These are phyloP conservation scores for Rhinoderma darwinii DNA, from an alignment of 2,113 vertebrate species.

Conservation along the genomic window DNA sequence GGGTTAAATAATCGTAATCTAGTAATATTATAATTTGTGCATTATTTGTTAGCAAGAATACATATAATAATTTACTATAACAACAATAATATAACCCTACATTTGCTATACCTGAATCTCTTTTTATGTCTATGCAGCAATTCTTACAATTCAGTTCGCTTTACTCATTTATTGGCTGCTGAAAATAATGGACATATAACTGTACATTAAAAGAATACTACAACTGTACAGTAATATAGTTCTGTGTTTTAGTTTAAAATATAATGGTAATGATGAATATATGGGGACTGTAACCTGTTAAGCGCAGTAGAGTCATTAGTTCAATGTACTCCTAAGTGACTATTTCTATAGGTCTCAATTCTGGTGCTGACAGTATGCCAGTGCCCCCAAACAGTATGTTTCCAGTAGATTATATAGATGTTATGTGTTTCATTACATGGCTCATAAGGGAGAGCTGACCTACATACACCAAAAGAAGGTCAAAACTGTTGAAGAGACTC, in stretches of 20 bases:
- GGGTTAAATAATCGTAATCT: background rate
- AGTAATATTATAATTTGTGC: background rate
- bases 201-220: background rate
- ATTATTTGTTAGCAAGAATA: too few species aligned
- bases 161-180: background rate
- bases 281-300: conserved; percentile 15
- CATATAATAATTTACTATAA: too few species aligned
- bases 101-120: background rate
- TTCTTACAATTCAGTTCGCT: background rate
- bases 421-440: conserved; percentile 56
- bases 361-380: conserved; percentile 30
- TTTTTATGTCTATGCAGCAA: background rate
- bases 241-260: background rate
- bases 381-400: conserved; percentile 44
- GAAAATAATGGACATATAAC: background rate
- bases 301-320: conserved; percentile 46
- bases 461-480: conserved; percentile 56
- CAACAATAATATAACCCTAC: too few species aligned
- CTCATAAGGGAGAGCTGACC: conserved; percentile 54
- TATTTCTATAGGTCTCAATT: conserved; percentile 29
- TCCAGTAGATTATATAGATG: conserved; percentile 50
- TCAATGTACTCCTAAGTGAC: conserved; percentile 25
- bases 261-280: background rate
- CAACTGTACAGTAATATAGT: background rate
- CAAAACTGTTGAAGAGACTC: conserved; percentile 49